phyloP scores from a whole-genome alignment of 2,113 vertebrate genomes.

The Laterallus jamaicensis region DNA sequence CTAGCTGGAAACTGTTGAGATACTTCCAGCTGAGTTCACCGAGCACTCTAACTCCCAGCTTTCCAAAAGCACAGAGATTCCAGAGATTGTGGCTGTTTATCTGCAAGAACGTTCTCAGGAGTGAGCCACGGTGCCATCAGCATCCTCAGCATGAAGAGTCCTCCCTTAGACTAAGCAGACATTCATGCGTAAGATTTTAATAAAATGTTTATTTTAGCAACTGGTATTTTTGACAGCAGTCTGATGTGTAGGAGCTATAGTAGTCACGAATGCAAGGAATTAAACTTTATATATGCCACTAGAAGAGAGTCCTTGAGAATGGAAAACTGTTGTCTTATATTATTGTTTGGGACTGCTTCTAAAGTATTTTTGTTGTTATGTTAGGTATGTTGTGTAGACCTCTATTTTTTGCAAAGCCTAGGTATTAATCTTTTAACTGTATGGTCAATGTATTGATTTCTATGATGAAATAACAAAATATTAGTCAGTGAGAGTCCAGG shows the following conservation, averaged over 20 bases:
- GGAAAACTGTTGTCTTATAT: not conserved
- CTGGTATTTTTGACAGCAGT: not conserved
- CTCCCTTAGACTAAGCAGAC: not conserved
- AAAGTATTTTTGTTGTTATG: not conserved
- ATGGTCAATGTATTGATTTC: not conserved
- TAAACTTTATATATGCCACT: not conserved
- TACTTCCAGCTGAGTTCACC: not conserved
- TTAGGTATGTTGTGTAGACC: not conserved
- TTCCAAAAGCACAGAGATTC: not conserved
- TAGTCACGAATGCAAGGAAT: not conserved
- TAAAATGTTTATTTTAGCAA: not conserved
- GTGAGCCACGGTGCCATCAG: not conserved
- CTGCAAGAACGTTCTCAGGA: not conserved
- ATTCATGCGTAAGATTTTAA: not conserved
- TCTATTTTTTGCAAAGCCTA: not conserved
- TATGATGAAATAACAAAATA: not conserved
- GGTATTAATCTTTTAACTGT: not conserved
- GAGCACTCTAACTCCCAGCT: not conserved
- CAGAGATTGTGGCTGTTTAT: not conserved
- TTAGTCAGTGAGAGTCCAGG: not conserved
- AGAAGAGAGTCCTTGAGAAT: not conserved
- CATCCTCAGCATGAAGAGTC: not conserved
- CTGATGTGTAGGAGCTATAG: not conserved
- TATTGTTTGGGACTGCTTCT: not conserved
- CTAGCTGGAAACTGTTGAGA: not conserved